phyloP scores from a whole-genome alignment of 2,888 invertebrate species.

The Crematogaster levior region DNA sequence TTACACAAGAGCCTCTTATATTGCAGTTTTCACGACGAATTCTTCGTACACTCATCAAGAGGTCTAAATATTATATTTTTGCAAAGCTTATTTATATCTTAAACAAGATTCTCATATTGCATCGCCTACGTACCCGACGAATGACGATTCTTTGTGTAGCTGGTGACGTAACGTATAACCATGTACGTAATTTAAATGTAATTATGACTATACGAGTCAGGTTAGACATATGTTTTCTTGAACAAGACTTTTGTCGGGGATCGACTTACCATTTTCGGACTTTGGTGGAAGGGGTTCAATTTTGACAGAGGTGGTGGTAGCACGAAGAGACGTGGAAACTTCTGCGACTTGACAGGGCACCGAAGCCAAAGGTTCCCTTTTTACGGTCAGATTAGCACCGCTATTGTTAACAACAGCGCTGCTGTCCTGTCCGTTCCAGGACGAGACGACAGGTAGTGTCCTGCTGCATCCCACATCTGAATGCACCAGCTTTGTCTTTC shows the following conservation, averaged over 20 bases:
- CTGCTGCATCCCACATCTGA: conserved; percentile 90
- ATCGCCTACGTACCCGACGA: not conserved
- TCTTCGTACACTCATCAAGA: not conserved
- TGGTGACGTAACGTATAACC: not conserved
- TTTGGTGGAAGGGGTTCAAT: conserved; percentile 90
- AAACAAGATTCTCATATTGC: not conserved
- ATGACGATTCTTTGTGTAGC: not conserved
- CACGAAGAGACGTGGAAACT: conserved; percentile 86
- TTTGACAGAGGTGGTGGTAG: conserved; percentile 86
- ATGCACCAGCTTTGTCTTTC: conserved; percentile 82
- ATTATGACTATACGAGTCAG: not conserved
- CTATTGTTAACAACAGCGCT: conserved; percentile 69
- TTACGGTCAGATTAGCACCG: conserved; percentile 87
- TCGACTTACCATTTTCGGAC: conserved; percentile 86
- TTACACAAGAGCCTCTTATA: not conserved
- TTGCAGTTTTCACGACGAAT: not conserved
- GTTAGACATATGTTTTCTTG: not conserved
- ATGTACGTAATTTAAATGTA: conserved; percentile 6
- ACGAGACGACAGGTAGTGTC: conserved; percentile 88
- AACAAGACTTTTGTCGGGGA: not conserved
- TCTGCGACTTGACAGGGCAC: conserved; percentile 88
- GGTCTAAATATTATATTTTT: not conserved
- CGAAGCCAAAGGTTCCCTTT: conserved; percentile 88
- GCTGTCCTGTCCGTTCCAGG: conserved; percentile 87
- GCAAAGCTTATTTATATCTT: conserved; percentile 1